Evolutionary conservation across 1,140 invertebrate species (phyloP).

Genomic region (Diabrotica undecimpunctata): DNA sequence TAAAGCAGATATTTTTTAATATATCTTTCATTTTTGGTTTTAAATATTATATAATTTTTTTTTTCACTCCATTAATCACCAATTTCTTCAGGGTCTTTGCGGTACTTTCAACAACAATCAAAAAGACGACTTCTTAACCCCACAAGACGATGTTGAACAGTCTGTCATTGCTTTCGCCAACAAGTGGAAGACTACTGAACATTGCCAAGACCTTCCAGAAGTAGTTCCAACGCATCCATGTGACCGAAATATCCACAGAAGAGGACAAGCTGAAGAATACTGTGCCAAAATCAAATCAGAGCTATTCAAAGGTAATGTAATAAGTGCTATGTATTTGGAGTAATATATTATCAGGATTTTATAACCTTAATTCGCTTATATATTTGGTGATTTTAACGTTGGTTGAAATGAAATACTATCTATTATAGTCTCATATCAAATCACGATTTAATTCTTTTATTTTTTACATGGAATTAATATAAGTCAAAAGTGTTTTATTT

Average conservation of each 20-base stretch:
- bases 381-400: too few species aligned
- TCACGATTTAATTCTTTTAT: too few species aligned
- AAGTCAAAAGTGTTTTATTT: too few species aligned
- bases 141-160: constrained; percentile 77
- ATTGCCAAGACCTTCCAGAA: constrained; percentile 59
- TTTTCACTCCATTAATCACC: too few species aligned
- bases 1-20: constrained; percentile 4
- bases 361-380: too few species aligned
- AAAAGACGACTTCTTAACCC: constrained; percentile 84
- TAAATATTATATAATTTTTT: background rate
- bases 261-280: constrained; percentile 62
- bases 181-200: constrained; percentile 80
- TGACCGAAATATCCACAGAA: constrained; percentile 65
- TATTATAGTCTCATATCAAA: too few species aligned
- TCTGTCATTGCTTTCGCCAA: constrained; percentile 74
- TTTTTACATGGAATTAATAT: too few species aligned
- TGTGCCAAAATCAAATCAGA: constrained; percentile 66
- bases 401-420: too few species aligned
- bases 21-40: background rate
- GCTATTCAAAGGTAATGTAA: constrained; percentile 59
- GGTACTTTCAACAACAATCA: constrained; percentile 85
- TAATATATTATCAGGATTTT: too few species aligned
- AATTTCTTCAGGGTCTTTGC: constrained; percentile 66
- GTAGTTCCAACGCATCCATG: constrained; percentile 63
- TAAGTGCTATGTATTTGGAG: background rate